Percentiles rank a stretch among this genome's conserved stretches.
Evolutionary conservation across 2,888 invertebrate genomes (phyloP).

Genomic region (Syritta pipiens): DNA sequence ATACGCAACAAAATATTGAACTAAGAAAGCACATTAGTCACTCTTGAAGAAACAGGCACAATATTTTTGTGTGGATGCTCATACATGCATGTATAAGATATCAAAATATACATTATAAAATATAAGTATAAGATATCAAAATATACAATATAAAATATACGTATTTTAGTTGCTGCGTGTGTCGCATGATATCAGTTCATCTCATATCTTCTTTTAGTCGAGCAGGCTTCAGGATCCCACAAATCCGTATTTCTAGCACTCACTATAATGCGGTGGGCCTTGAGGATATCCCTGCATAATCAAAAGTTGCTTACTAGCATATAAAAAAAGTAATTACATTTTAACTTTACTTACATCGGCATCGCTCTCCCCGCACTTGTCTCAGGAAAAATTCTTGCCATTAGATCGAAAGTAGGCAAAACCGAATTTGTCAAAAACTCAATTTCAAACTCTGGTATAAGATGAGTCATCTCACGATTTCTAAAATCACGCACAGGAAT

Average conservation of each 20-base stretch:
- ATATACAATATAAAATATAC: too few relatives aligned
- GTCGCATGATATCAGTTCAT: too few relatives aligned
- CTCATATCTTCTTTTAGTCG: neutral
- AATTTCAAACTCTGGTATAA: conserved; percentile 53
- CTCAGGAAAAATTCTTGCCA: conserved; percentile 36
- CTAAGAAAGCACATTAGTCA: too few relatives aligned
- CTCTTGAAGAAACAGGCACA: too few relatives aligned
- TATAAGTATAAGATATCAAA: too few relatives aligned
- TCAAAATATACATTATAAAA: too few relatives aligned
- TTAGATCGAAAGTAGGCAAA: conserved; percentile 32
- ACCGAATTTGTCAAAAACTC: conserved; percentile 14
- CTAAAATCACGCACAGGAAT: too few relatives aligned
- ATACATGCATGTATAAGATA: too few relatives aligned
- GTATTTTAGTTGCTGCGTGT: too few relatives aligned
- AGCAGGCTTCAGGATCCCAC: conserved; percentile 21
- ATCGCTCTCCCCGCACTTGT: neutral
- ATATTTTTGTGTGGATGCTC: too few relatives aligned
- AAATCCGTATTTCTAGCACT: neutral
- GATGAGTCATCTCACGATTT: too few relatives aligned
- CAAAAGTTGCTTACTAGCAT: neutral
- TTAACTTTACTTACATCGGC: conserved; percentile 1
- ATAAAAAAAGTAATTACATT: neutral
- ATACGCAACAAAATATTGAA: too few relatives aligned
- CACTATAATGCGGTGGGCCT: conserved; percentile 22
- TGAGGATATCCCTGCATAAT: conserved; percentile 16